Evolutionary conservation across 2,888 invertebrate genomes (phyloP).

Genomic region (Thera britannica): DNA sequence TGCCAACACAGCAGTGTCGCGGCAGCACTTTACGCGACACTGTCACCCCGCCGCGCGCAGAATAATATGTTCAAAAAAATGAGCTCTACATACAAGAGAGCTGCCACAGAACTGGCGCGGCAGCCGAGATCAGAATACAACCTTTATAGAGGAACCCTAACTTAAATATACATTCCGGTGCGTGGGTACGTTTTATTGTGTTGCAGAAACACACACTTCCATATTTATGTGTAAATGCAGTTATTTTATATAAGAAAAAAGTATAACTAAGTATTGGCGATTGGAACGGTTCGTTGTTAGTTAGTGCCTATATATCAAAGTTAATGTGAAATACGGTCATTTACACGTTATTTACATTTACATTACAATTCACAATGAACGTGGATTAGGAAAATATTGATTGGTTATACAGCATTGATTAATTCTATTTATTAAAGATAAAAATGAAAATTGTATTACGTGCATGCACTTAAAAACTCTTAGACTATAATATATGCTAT

Average conservation of each 20-base stretch:
- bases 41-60: too few relatives aligned
- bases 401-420: neutral
- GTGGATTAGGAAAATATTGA: conserved; percentile 13
- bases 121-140: neutral
- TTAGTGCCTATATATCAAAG: conserved; percentile 52
- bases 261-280: conserved; percentile 22
- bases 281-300: conserved; percentile 20
- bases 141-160: conserved; percentile 26
- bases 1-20: too few relatives aligned
- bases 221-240: conserved; percentile 21
- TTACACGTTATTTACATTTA: conserved; percentile 38
- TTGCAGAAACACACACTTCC: conserved; percentile 34
- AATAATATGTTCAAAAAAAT: too few relatives aligned
- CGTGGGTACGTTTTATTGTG: conserved; percentile 36
- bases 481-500: too few relatives aligned
- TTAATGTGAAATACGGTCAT: conserved; percentile 54
- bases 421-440: too few relatives aligned
- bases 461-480: neutral
- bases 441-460: neutral
- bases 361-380: conserved; percentile 42
- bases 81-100: too few relatives aligned
- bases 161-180: conserved; percentile 31
- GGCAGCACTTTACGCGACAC: too few relatives aligned
- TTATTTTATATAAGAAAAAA: conserved; percentile 30
- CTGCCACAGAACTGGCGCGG: too few relatives aligned